Conservation (phyloP, 2,888 invertebrate genomes). For the Nematopogon swammerdamellus region DNA sequence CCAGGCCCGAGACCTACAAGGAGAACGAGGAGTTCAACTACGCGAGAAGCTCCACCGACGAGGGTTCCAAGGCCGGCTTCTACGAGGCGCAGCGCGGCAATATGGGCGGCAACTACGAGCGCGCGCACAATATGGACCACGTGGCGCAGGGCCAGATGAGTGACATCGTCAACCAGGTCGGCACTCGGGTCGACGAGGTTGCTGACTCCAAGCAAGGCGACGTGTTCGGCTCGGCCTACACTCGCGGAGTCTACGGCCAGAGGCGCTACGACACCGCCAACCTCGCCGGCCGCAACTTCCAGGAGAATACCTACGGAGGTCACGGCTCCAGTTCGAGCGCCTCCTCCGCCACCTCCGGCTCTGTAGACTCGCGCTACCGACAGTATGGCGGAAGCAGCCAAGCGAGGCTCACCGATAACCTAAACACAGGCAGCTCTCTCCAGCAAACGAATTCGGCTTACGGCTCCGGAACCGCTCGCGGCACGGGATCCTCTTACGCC, state of each 20-base stretch:
- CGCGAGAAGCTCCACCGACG: conserved; percentile 45
- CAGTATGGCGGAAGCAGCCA: background rate
- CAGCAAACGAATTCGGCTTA: background rate
- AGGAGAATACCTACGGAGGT: conserved; percentile 22
- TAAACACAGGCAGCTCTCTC: background rate
- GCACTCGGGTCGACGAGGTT: conserved; percentile 42
- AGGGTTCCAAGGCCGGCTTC: conserved; percentile 39
- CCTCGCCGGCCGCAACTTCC: conserved; percentile 38
- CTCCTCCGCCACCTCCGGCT: conserved; percentile 4
- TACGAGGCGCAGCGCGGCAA: conserved; percentile 51
- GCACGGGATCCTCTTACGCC: too few species aligned
- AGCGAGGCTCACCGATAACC: background rate
- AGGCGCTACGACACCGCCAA: conserved; percentile 34
- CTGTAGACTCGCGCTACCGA: background rate
- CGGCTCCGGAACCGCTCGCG: background rate
- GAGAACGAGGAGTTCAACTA: conserved; percentile 50
- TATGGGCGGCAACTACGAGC: conserved; percentile 49
- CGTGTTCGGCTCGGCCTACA: conserved; percentile 40
- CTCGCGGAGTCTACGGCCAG: conserved; percentile 39
- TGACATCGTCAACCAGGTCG: conserved; percentile 34
- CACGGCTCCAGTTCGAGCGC: conserved; percentile 17
- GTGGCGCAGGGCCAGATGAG: conserved; percentile 48
- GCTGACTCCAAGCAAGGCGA: conserved; percentile 31
- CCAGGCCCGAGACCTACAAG: conserved; percentile 38
- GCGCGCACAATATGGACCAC: conserved; percentile 46